phyloP scores from a whole-genome alignment of 37 sponge, comb jelly and placozoan genomes.

The Diacarnus erythraeanus region DNA sequence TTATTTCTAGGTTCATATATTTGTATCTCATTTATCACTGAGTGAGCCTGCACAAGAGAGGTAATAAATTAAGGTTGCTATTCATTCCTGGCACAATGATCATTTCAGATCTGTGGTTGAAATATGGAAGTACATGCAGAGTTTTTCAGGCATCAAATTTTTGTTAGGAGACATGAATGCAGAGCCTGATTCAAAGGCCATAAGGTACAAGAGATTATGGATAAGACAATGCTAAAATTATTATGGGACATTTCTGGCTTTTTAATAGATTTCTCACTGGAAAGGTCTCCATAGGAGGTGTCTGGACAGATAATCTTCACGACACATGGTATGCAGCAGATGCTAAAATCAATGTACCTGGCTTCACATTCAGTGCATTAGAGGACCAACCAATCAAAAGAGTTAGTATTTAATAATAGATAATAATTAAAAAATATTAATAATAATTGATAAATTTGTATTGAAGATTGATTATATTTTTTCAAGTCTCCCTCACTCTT shows the following conservation, averaged over 20 bases:
- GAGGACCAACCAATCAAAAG: slow-evolving; percentile 42
- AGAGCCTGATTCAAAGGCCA: slow-evolving; percentile 55
- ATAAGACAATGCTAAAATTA: background rate
- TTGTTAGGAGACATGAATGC: slow-evolving; percentile 83
- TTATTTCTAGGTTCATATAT: slow-evolving; percentile 69
- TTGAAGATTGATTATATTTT: slow-evolving; percentile 9
- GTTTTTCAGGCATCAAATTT: slow-evolving; percentile 38
- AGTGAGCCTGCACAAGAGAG: slow-evolving; percentile 43
- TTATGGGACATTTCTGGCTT: background rate
- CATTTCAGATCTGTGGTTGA: background rate
- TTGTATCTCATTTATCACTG: slow-evolving; percentile 80
- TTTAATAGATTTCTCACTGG: slow-evolving; percentile 57
- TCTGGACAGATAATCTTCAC: slow-evolving; percentile 3
- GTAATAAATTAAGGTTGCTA: slow-evolving; percentile 15
- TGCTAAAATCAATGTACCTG: background rate
- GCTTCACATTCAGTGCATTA: slow-evolving; percentile 61
- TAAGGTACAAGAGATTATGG: slow-evolving; percentile 19
- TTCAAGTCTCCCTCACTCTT: background rate
- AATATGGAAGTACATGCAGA: slow-evolving; percentile 15
- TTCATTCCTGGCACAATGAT: background rate
- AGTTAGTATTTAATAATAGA: slow-evolving; percentile 13
- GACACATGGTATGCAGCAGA: slow-evolving; percentile 46
- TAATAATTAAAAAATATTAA: no score
- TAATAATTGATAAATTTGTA: no score
- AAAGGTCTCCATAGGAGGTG: slow-evolving; percentile 26